Conservation (phyloP, 2,113 vertebrate genomes). For the Takifugu bimaculatus region DNA sequence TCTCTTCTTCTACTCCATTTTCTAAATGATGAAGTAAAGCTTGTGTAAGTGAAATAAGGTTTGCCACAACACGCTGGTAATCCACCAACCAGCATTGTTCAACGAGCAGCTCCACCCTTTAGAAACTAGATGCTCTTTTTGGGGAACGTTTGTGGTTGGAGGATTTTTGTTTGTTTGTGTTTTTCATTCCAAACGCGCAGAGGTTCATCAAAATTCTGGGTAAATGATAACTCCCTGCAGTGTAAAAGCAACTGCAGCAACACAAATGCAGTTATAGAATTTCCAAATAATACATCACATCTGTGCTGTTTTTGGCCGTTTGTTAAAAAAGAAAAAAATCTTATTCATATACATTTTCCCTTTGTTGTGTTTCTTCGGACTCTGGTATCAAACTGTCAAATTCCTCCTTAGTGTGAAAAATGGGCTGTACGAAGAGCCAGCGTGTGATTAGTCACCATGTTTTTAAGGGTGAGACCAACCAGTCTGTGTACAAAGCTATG, state of each 20-base stretch:
- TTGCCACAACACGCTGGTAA: no score
- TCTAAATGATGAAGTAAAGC: no score
- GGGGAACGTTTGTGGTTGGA: neutral
- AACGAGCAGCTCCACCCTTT: no score
- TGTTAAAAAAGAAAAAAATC: no score
- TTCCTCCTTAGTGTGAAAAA: conserved; percentile 50
- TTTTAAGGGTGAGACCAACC: conserved; percentile 34
- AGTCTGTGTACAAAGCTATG: conserved; percentile 34
- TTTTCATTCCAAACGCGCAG: neutral
- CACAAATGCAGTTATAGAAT: no score
- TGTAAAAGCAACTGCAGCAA: no score
- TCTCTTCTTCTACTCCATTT: no score
- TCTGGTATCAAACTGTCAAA: conserved; percentile 27
- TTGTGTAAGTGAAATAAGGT: no score
- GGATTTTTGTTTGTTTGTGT: neutral
- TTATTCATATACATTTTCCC: neutral
- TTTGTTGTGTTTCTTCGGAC: conserved; percentile 37
- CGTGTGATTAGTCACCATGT: conserved; percentile 45
- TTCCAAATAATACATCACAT: conserved; percentile 28
- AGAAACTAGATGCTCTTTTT: no score
- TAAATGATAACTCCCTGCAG: no score
- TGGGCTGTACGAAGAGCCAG: conserved; percentile 34
- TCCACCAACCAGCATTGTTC: no score
- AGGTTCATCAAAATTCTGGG: neutral
- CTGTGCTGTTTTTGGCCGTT: conserved; percentile 4